Conservation (phyloP, 2,113 vertebrate species). For the Orthonyx spaldingii region DNA sequence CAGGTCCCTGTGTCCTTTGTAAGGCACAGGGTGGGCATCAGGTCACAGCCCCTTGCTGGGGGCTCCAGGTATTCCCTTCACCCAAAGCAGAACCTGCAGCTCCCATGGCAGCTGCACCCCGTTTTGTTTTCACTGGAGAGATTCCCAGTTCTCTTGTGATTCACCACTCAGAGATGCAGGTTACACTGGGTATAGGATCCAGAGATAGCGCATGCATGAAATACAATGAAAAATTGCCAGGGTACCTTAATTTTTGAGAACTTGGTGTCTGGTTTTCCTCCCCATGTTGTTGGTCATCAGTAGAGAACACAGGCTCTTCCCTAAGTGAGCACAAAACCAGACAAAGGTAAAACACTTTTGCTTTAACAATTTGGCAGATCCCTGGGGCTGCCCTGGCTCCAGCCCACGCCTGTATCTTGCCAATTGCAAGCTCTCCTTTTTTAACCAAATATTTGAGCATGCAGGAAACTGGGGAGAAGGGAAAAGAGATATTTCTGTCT, state of each 20-base stretch:
- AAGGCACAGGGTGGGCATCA: not conserved
- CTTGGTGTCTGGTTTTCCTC: not conserved
- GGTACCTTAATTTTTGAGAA: slow-evolving; percentile 34
- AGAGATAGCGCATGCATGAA: not conserved
- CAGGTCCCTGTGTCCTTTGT: not conserved
- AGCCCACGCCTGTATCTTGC: not conserved
- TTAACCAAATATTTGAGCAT: not conserved
- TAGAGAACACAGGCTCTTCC: not conserved
- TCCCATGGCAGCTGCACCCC: not conserved
- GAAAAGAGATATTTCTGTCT: not conserved
- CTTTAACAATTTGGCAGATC: not conserved
- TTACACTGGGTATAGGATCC: not conserved
- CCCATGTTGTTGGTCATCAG: not conserved
- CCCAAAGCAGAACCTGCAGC: not conserved
- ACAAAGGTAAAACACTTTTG: not conserved
- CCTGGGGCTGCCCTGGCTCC: not conserved
- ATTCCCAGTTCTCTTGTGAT: not conserved
- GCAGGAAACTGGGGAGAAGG: not conserved
- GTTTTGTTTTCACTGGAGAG: not conserved
- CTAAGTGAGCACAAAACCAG: not conserved
- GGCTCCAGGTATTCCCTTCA: not conserved
- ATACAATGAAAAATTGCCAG: not conserved
- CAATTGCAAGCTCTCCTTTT: not conserved
- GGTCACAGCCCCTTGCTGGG: not conserved
- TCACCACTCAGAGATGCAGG: not conserved